A percentile compares a stretch with the other conserved stretches of the same genome.
Conservation (phyloP, 2,888 invertebrate species). For the Zygothrica quintamaculata region DNA sequence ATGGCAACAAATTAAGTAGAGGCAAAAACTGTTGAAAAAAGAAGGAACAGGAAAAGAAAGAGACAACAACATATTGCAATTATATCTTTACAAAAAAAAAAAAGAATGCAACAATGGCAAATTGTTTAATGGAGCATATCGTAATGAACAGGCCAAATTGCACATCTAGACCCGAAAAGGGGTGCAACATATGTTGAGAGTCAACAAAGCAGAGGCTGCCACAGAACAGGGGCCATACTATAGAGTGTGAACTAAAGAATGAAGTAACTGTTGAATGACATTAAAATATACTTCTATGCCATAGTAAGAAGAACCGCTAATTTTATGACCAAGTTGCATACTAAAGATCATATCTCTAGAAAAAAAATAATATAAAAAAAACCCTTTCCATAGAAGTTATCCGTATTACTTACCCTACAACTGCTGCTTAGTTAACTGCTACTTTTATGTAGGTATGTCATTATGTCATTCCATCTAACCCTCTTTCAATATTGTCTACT, state of each 20-base stretch:
- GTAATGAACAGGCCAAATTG: constrained; percentile 58
- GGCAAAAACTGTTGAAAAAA: constrained; percentile 5
- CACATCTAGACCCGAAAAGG: constrained; percentile 41
- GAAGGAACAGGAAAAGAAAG: neutral
- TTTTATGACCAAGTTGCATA: neutral
- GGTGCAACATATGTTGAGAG: constrained; percentile 47
- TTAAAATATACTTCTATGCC: neutral
- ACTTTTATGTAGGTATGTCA: constrained; percentile 9
- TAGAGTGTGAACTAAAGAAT: neutral
- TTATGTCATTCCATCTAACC: constrained; percentile 10
- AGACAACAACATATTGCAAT: constrained; percentile 26
- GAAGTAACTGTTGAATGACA: neutral
- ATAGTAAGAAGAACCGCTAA: too few relatives aligned
- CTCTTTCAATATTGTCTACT: constrained; percentile 3
- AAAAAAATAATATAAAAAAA: too few relatives aligned
- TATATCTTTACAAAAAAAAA: constrained; percentile 20
- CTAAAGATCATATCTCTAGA: constrained; percentile 26
- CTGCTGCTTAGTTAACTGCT: neutral
- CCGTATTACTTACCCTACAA: neutral
- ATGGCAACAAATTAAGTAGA: constrained; percentile 51
- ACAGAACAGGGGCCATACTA: neutral
- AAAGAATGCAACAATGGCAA: constrained; percentile 72
- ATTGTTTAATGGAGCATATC: constrained; percentile 77
- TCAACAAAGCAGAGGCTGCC: too few relatives aligned
- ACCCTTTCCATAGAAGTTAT: neutral